These are phyloP conservation scores for Tethya wilhelma DNA, from an alignment of 37 sponge, comb jelly and placozoan genomes.

Conservation along the genomic window DNA sequence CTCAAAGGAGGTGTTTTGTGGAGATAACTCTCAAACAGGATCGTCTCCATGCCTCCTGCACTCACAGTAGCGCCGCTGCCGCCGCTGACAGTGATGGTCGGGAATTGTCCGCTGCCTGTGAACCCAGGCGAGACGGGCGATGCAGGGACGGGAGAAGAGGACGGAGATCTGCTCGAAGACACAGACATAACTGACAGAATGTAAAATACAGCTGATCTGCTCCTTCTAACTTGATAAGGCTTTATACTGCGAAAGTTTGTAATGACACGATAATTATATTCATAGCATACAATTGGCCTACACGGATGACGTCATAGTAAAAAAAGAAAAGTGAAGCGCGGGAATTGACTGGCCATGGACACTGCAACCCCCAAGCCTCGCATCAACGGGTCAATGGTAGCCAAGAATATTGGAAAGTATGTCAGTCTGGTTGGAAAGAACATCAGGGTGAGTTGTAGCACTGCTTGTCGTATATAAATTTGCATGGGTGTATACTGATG, in stretches of 20 bases:
- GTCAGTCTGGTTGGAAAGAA: constrained; percentile 73
- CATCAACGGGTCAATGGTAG: constrained; percentile 72
- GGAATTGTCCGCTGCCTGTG: not conserved
- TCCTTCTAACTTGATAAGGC: no score
- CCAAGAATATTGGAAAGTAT: constrained; percentile 54
- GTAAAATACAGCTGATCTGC: not conserved
- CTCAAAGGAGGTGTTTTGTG: constrained; percentile 76
- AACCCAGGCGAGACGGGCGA: not conserved
- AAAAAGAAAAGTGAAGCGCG: no score
- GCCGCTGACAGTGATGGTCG: not conserved
- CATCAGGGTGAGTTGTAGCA: constrained; percentile 48
- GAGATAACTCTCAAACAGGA: constrained; percentile 78
- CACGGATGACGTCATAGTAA: no score
- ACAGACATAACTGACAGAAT: not conserved
- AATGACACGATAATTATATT: no score
- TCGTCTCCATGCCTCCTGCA: constrained; percentile 9
- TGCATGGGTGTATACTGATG: not conserved
- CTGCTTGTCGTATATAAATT: not conserved
- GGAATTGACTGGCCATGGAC: constrained; percentile 26
- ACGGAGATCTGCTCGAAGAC: not conserved
- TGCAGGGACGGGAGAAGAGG: not conserved
- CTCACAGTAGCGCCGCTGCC: not conserved
- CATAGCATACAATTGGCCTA: no score
- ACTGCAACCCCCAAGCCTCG: constrained; percentile 48
- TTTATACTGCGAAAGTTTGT: no score